Evolutionary conservation across 2,113 vertebrate species (phyloP).

Genomic region (Melanocharis versteri): DNA sequence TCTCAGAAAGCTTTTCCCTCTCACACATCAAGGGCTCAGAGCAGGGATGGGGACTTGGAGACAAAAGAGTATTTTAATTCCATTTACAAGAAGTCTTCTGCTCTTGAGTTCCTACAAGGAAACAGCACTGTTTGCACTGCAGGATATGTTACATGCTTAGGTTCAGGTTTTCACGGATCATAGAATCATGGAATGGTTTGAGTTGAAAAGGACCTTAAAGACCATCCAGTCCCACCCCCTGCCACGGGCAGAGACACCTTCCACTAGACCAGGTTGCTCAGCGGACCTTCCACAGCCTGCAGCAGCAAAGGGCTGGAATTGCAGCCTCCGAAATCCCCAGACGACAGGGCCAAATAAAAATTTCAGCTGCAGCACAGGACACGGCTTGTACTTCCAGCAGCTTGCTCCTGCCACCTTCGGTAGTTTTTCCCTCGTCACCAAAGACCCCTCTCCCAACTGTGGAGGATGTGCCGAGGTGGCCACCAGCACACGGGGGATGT

Average conservation of each 20-base stretch:
- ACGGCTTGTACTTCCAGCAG: neutral
- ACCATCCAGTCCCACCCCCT: neutral
- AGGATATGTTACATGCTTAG: neutral
- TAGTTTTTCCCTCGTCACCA: neutral
- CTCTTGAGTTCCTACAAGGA: neutral
- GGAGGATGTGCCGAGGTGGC: rapidly evolving
- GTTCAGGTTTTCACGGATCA: neutral
- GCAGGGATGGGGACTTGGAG: neutral
- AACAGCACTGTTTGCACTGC: neutral
- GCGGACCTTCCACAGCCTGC: neutral
- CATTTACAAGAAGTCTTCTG: neutral
- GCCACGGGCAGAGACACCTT: neutral
- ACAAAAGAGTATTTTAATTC: neutral
- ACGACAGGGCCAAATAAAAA: neutral
- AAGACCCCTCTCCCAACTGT: rapidly evolving
- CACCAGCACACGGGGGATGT: rapidly evolving
- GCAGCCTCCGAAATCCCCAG: rapidly evolving
- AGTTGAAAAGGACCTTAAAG: neutral
- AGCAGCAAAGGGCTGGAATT: neutral
- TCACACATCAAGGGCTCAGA: neutral
- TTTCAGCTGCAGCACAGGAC: neutral
- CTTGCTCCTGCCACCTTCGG: neutral
- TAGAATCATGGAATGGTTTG: neutral
- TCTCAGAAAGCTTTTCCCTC: neutral
- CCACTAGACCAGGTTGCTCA: neutral